Percentiles rank a stretch among this genome's conserved stretches.
phyloP scores from a whole-genome alignment of 1,140 invertebrate species.

The Solenopsis fugax region DNA sequence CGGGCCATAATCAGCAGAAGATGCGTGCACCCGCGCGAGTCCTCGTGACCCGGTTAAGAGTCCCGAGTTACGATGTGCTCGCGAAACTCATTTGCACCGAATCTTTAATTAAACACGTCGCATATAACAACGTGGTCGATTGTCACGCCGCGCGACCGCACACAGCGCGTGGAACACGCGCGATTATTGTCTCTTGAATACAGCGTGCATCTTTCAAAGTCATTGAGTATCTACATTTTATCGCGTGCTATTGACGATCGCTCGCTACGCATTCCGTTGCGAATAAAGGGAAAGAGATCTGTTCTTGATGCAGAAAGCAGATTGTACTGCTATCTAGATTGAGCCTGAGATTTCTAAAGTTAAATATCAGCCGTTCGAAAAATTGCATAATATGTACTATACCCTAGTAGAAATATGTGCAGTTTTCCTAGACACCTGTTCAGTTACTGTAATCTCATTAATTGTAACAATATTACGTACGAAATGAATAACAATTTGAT shows the following conservation, averaged over 20 bases:
- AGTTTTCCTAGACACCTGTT: no score
- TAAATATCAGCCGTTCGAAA: neutral
- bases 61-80: constrained; percentile 73
- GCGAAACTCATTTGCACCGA: constrained; percentile 77
- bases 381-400: neutral
- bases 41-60: constrained; percentile 45
- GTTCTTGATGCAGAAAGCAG: constrained; percentile 10
- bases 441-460: no score
- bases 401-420: no score
- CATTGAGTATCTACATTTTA: neutral
- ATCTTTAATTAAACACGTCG: constrained; percentile 77
- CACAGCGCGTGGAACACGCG: neutral
- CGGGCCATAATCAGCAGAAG: constrained; percentile 23
- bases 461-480: no score
- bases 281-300: neutral
- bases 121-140: constrained; percentile 58
- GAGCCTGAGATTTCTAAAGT: neutral
- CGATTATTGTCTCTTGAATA: constrained; percentile 35
- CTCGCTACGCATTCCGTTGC: neutral
- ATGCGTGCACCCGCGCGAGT: constrained; percentile 49
- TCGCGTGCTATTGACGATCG: neutral
- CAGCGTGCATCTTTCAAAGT: neutral
- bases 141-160: constrained; percentile 24
- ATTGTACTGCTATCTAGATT: neutral
- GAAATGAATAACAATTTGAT: no score